Evolutionary conservation across 2,113 vertebrate genomes (phyloP), one percentile per base, ranked within the genome.

Genomic region (Narcine bancroftii): DNA sequence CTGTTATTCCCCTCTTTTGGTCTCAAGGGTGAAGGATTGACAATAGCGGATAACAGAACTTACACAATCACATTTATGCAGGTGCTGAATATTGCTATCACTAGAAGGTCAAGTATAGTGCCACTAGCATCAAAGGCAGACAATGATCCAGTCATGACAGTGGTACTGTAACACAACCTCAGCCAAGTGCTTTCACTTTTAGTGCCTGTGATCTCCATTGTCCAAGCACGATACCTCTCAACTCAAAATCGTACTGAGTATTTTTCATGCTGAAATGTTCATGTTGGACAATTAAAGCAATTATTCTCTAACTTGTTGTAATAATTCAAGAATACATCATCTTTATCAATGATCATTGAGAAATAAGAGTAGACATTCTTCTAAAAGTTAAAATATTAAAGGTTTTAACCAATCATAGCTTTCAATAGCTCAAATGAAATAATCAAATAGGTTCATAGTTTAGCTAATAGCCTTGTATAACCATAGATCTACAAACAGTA

Each of bases 1-100:
- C 63, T 91, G 89, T 42, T 91, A 66, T 71, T 91, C 89, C 60
- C 69, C 60, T 71, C 89, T 69, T 71, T 91, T 91, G 89, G 89
- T 91, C 42, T 91, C 89, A 91, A 91, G 89, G 42, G 63, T 47
- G n/a, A 36, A 91, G 65, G 63, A 91, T 91, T 91, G 65, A 69
- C 89, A 91, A 91, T 91, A 45, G 63, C 71, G 26, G 65, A 91
- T 69, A 66, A 47, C 89, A 91, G 63, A 71, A 91, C 89, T 91
- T 91, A 9, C 71, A 69, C 24, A 47, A 69, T 91, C 89, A 71
- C 89, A 69, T 91, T 91, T 69, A 69, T 71, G 21, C 65, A 91
- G 42, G 89, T 91, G 65, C 63, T 66, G 63, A 91, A 39, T 69
- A 91, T 71, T 69, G 42, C 63, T 65, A 91, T 29, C 85, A 65